Percentiles rank a stretch among this genome's conserved stretches.
Evolutionary conservation across 2,113 vertebrate species (phyloP).

Genomic region (Amblyopsis rosae): DNA sequence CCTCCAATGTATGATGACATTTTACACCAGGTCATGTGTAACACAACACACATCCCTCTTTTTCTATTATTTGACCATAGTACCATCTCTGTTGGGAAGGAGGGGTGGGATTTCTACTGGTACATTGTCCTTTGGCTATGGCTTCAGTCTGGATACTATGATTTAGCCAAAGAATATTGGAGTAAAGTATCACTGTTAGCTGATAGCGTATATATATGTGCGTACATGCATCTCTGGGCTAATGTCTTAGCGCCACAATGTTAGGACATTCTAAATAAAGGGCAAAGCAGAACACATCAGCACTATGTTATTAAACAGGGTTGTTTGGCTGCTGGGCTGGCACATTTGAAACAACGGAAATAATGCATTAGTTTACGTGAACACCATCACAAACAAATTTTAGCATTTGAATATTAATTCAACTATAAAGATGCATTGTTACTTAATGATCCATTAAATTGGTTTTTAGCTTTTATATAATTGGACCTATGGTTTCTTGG

Average conservation of each 20-base stretch:
- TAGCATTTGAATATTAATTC: background rate
- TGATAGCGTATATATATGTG: background rate
- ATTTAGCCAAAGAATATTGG: conserved; percentile 5
- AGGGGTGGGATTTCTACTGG: background rate
- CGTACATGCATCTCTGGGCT: conserved; percentile 1
- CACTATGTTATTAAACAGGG: conserved; percentile 66
- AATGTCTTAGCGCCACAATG: conserved; percentile 36
- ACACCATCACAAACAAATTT: background rate
- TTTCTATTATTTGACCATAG: no score
- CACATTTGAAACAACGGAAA: conserved; percentile 48
- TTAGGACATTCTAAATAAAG: conserved; percentile 63
- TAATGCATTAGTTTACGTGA: conserved; percentile 31
- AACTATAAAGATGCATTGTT: no score
- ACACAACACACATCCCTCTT: no score
- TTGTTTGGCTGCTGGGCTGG: conserved; percentile 37
- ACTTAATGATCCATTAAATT: no score
- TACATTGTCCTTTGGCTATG: conserved; percentile 23
- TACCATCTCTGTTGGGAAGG: no score
- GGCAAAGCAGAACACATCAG: conserved; percentile 39
- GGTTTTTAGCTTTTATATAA: background rate
- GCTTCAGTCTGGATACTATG: background rate
- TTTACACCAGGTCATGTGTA: no score
- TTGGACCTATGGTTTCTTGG: no score
- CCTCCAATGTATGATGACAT: no score
- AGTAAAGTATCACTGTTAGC: conserved; percentile 7